These are phyloP conservation scores for Netelia melanura DNA, from an alignment of 2,888 invertebrate species.

Conservation along the genomic window DNA sequence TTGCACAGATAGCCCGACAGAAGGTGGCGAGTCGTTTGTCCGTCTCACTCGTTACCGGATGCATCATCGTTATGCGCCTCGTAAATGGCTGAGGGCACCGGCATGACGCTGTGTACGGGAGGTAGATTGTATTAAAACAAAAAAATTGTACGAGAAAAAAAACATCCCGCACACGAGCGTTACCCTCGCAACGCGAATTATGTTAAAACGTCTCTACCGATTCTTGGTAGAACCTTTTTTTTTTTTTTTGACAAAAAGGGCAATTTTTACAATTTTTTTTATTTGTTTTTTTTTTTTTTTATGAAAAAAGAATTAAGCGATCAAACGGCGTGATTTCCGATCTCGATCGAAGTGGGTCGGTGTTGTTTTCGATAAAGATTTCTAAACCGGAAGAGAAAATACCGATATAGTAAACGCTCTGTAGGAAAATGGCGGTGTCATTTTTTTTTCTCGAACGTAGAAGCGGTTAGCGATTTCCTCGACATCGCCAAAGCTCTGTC, in stretches of 20 bases:
- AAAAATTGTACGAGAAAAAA: slow-evolving; percentile 15
- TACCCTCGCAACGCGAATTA: slow-evolving; percentile 35
- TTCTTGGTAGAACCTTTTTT: no score
- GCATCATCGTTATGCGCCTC: slow-evolving; percentile 48
- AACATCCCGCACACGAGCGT: not conserved
- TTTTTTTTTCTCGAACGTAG: slow-evolving; percentile 13
- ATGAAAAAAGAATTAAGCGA: not conserved
- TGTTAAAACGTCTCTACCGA: slow-evolving; percentile 5
- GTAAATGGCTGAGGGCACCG: slow-evolving; percentile 57
- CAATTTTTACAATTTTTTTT: no score
- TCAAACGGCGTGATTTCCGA: slow-evolving; percentile 3
- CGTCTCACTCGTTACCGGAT: slow-evolving; percentile 49
- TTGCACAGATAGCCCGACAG: not conserved
- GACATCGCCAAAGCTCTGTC: not conserved
- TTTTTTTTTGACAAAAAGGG: no score
- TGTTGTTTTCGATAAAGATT: slow-evolving; percentile 1
- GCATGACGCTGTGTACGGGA: slow-evolving; percentile 43
- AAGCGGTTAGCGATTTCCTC: slow-evolving; percentile 46
- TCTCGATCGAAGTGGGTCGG: slow-evolving; percentile 15
- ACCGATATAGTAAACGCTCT: not conserved
- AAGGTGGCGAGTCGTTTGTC: slow-evolving; percentile 24
- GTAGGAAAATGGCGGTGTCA: not conserved
- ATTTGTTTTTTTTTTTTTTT: slow-evolving; percentile 17
- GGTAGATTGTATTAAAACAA: slow-evolving; percentile 22
- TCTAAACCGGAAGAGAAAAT: slow-evolving; percentile 15